phyloP scores from a whole-genome alignment of 2,888 invertebrate species.

The Dermolepida albohirtum region DNA sequence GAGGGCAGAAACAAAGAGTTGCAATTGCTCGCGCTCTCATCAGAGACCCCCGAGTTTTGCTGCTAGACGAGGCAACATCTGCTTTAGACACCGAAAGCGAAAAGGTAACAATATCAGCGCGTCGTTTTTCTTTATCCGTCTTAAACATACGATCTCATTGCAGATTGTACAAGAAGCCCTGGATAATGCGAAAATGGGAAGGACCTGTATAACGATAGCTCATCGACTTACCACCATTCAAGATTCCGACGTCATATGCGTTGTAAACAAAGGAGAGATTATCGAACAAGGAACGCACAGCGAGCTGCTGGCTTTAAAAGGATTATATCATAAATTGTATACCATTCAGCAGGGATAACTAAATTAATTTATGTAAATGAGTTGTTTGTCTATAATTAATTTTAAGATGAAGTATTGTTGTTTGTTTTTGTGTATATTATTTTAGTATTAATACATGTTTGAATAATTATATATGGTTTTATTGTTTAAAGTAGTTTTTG shows the following conservation, averaged over 20 bases:
- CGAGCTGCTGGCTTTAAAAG: slow-evolving; percentile 73
- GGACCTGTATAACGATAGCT: slow-evolving; percentile 89
- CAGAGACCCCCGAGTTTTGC: slow-evolving; percentile 79
- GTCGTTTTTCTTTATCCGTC: neutral
- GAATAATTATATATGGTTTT: too few relatives aligned
- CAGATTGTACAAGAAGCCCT: slow-evolving; percentile 89
- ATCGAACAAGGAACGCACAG: slow-evolving; percentile 79
- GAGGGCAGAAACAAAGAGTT: slow-evolving; percentile 90
- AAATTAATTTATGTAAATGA: neutral
- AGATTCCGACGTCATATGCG: slow-evolving; percentile 83
- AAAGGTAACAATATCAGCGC: slow-evolving; percentile 67
- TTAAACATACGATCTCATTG: slow-evolving; percentile 36
- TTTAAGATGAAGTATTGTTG: too few relatives aligned
- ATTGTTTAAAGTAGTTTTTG: too few relatives aligned
- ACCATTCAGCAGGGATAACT: slow-evolving; percentile 58
- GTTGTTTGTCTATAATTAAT: too few relatives aligned
- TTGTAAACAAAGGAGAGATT: slow-evolving; percentile 76
- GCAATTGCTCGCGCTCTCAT: slow-evolving; percentile 90
- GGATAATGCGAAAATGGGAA: slow-evolving; percentile 82
- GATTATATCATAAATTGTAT: slow-evolving; percentile 72
- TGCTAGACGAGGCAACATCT: slow-evolving; percentile 89
- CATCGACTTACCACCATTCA: slow-evolving; percentile 87
- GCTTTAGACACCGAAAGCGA: slow-evolving; percentile 90
- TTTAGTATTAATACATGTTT: too few relatives aligned
- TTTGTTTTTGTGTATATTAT: too few relatives aligned